These are phyloP conservation scores for Ceryle rudis DNA, from an alignment of 2,797 vertebrate genomes.

Conservation along the genomic window DNA sequence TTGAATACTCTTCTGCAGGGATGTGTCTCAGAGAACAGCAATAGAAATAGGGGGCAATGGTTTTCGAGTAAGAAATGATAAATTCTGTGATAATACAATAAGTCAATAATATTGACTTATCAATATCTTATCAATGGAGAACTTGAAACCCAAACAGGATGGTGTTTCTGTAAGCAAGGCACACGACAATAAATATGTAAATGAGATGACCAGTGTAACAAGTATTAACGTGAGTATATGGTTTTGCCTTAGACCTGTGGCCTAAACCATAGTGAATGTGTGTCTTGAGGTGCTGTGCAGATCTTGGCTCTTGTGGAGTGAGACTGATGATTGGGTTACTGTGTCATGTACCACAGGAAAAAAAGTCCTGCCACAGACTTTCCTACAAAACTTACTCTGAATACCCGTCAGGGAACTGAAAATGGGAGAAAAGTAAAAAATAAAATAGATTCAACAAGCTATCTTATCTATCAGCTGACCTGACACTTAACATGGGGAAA, in stretches of 20 bases:
- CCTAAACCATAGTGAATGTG: not conserved
- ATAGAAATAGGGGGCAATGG: not conserved
- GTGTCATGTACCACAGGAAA: not conserved
- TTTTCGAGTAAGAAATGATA: not conserved
- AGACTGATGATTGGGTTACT: not conserved
- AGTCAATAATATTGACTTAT: not conserved
- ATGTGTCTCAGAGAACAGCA: not conserved
- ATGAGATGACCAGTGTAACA: not conserved
- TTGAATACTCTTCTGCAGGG: constrained; percentile 19
- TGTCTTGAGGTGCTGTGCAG: not conserved
- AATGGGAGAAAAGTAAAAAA: not conserved
- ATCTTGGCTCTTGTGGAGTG: not conserved
- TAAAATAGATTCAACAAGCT: not conserved
- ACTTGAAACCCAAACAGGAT: not conserved
- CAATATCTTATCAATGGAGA: not conserved
- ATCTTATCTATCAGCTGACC: not conserved
- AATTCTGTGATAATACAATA: not conserved
- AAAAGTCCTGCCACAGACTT: not conserved
- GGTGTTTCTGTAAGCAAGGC: not conserved
- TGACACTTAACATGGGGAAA: not conserved
- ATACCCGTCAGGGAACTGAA: not conserved
- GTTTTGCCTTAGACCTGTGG: not conserved
- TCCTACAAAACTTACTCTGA: not conserved
- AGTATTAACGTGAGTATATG: not conserved
- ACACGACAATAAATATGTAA: not conserved